A percentile compares a stretch with the other conserved stretches of the same genome.
These are phyloP conservation scores for Aricia artaxerxes DNA, from an alignment of 2,888 invertebrate species.

Conservation along the genomic window DNA sequence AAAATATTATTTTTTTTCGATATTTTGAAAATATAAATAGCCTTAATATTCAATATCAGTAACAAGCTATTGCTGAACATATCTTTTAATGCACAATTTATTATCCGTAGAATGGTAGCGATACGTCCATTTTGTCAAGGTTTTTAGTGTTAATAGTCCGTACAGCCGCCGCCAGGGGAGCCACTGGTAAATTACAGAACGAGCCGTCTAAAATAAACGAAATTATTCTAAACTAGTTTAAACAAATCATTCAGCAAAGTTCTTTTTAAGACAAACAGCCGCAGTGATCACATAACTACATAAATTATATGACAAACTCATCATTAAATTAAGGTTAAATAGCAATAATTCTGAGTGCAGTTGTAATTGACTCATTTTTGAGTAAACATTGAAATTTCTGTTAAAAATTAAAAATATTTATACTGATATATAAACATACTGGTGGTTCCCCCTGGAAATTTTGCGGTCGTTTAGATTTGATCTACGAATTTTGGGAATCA, in stretches of 20 bases:
- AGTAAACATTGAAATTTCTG: too few species aligned
- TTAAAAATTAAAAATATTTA: too few species aligned
- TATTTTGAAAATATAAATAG: conserved; percentile 11
- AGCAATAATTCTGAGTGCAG: too few species aligned
- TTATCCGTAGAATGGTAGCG: conserved; percentile 22
- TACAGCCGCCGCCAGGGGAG: not conserved
- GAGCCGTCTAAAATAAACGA: not conserved
- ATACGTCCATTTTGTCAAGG: conserved; percentile 23
- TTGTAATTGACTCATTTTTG: too few species aligned
- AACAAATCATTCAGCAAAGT: not conserved
- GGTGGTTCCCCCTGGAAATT: not conserved
- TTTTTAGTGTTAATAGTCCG: not conserved
- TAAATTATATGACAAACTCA: not conserved
- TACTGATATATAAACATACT: not conserved
- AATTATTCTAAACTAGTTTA: not conserved
- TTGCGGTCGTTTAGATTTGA: not conserved
- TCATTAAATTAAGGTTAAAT: too few species aligned
- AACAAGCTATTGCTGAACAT: conserved; percentile 30
- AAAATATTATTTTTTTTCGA: not conserved
- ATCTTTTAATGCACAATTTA: conserved; percentile 31
- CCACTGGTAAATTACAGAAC: not conserved
- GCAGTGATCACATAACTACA: not conserved
- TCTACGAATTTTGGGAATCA: conserved; percentile 28
- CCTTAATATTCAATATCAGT: conserved; percentile 11
- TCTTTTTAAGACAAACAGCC: not conserved